Percentiles rank a stretch among this genome's conserved stretches.
Conservation (phyloP, 2,113 vertebrate species). For the Dicrurus megarhynchus region DNA sequence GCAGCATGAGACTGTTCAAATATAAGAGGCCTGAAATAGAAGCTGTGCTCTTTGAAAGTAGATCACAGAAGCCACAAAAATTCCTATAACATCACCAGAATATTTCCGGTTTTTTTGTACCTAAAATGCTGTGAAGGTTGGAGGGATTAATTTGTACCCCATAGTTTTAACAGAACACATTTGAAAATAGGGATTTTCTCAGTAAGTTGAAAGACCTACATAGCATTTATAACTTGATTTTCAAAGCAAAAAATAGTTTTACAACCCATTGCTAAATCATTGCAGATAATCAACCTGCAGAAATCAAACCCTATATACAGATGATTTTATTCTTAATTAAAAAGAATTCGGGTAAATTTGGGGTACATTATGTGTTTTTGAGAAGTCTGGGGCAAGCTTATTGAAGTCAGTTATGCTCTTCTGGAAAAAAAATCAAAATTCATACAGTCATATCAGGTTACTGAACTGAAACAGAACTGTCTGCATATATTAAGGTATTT, state of each 20-base stretch:
- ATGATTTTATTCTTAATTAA: not conserved
- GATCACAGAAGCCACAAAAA: not conserved
- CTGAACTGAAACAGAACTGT: conserved; percentile 22
- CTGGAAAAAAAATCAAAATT: not conserved
- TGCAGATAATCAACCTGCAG: not conserved
- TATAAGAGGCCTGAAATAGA: not conserved
- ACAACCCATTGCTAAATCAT: not conserved
- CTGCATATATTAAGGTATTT: not conserved
- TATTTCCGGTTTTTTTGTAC: not conserved
- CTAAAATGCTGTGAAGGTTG: not conserved
- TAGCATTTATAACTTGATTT: not conserved
- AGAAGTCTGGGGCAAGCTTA: not conserved
- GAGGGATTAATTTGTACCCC: not conserved
- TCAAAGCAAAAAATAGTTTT: not conserved
- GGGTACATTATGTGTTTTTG: not conserved
- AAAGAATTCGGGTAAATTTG: not conserved
- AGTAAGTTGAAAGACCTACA: not conserved
- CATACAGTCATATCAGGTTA: not conserved
- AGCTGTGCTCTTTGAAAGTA: not conserved
- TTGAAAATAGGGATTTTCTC: not conserved
- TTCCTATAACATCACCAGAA: not conserved
- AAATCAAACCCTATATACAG: not conserved
- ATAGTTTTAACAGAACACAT: not conserved
- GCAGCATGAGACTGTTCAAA: not conserved
- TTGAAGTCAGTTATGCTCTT: not conserved